Conservation (phyloP, 2,113 vertebrate species). For the Thamnaconus septentrionalis region DNA sequence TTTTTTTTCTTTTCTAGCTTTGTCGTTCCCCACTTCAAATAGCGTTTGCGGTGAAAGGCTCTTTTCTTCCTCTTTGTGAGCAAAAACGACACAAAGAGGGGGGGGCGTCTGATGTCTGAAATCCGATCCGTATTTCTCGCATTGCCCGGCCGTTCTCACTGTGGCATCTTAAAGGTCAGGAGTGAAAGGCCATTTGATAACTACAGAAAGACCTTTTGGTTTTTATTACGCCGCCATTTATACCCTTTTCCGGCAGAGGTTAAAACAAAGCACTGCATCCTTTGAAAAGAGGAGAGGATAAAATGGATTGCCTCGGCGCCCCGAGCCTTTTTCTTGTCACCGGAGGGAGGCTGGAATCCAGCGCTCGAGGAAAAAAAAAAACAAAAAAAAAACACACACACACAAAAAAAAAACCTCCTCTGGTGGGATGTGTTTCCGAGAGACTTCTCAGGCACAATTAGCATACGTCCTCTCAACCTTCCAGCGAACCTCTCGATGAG, state of each 20-base stretch:
- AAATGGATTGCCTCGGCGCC: constrained; percentile 67
- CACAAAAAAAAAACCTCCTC: constrained; percentile 14
- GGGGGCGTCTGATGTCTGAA: constrained; percentile 71
- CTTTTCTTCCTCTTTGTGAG: constrained; percentile 58
- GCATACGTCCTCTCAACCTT: constrained; percentile 72
- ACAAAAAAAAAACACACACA: constrained; percentile 10
- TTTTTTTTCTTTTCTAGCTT: constrained; percentile 62
- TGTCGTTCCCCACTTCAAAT: background rate
- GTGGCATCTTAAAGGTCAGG: constrained; percentile 81
- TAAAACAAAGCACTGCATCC: constrained; percentile 74
- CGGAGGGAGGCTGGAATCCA: constrained; percentile 57
- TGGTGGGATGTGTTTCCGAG: constrained; percentile 59
- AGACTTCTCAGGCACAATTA: constrained; percentile 61
- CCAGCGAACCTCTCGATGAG: constrained; percentile 59
- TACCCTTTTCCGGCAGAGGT: constrained; percentile 68
- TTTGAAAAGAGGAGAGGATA: constrained; percentile 66
- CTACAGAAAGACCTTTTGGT: constrained; percentile 75
- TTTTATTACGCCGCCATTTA: constrained; percentile 73
- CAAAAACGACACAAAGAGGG: constrained; percentile 60
- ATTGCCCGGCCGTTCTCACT: constrained; percentile 75
- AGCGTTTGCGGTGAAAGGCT: constrained; percentile 49
- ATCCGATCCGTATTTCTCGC: constrained; percentile 72
- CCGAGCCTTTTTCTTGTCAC: constrained; percentile 59
- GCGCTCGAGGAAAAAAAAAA: constrained; percentile 46
- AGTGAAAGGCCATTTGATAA: constrained; percentile 81